Base-by-base conservation (phyloP, 2,888 invertebrate species). In the Phengaris arion region DNA sequence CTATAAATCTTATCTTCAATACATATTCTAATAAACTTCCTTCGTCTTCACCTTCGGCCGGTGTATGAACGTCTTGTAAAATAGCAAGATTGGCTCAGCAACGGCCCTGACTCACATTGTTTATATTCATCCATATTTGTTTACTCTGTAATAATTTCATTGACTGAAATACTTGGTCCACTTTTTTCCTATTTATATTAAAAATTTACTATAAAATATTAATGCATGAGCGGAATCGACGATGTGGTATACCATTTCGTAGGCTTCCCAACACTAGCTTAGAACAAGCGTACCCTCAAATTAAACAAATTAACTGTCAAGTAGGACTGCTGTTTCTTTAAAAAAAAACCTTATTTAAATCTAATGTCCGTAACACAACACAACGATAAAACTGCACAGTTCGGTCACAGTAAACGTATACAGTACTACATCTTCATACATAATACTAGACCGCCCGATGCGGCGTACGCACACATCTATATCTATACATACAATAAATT, bases 61-160 rank as follows among this genome's bases (percentile, higher is more conserved):
- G 81, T 85, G 83, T 83, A 84, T 85, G 85, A 84, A 84, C 86
- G 85, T 85, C 83, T 82, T 83, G 85, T 90, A 87, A 88, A 86
- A 89, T 87, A 89, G 86, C 86, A 84, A 81, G 82, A 83, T 80
- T 77, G 83, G 82, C 87, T 81, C 89, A 87, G 90, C 86, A 89
- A 90, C 91, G 84, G 83, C 85, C 86, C 84, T 90, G 91, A 89
- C 86, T 90, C 80, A 78, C 77, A 77, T 80, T 89, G 87, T 90
- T 89, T 91, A 89, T 89, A 87, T 85, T 87, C 82, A 82, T 81
- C 87, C 87, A 87, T 89, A 87, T 87, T 82, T 87, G 88, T 89
- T 90, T 92, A 90, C 85, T 87, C 85, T 87, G 84, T 86, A 89
- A 89, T 89, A 87, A 91, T 90, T 90, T 91, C 87, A 90, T 88